A percentile compares a stretch with the other conserved stretches of the same genome.
Conservation (phyloP, 1,140 invertebrate genomes). For the Brachionus rotundiformis region DNA sequence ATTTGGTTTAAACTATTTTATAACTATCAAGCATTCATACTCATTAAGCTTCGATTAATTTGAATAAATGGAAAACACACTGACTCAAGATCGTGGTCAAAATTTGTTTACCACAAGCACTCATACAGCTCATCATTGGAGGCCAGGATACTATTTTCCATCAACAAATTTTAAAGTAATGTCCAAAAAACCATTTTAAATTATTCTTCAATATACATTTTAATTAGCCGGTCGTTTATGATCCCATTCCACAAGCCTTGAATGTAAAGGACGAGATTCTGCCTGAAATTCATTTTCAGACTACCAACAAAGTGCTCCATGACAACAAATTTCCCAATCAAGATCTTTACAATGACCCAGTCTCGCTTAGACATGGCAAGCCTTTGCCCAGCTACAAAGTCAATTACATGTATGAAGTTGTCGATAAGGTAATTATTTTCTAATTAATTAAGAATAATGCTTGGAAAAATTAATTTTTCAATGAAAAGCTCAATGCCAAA, state of each 20-base stretch:
- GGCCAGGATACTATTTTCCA: slow-evolving; percentile 64
- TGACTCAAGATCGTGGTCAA: slow-evolving; percentile 51
- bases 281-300: slow-evolving; percentile 58
- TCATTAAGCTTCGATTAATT: background rate
- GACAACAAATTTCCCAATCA: slow-evolving; percentile 60
- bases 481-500: slow-evolving; percentile 53
- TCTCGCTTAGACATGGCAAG: slow-evolving; percentile 41
- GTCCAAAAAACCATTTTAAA: background rate
- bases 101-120: slow-evolving; percentile 58
- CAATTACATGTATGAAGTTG: slow-evolving; percentile 50
- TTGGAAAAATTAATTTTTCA: background rate
- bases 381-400: slow-evolving; percentile 51
- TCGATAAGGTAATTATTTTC: background rate
- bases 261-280: slow-evolving; percentile 60
- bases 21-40: background rate
- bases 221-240: slow-evolving; percentile 48
- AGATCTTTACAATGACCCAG: slow-evolving; percentile 54
- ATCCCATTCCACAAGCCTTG: slow-evolving; percentile 60
- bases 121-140: slow-evolving; percentile 62
- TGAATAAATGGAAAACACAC: slow-evolving; percentile 27
- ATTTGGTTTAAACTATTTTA: slow-evolving; percentile 32
- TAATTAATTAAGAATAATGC: background rate
- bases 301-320: slow-evolving; percentile 60
- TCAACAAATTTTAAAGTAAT: slow-evolving; percentile 62
- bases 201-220: slow-evolving; percentile 11